Percentiles rank a stretch among this genome's conserved stretches.
Evolutionary conservation across 2,888 invertebrate species (phyloP).

Genomic region (Steromphala cineraria): DNA sequence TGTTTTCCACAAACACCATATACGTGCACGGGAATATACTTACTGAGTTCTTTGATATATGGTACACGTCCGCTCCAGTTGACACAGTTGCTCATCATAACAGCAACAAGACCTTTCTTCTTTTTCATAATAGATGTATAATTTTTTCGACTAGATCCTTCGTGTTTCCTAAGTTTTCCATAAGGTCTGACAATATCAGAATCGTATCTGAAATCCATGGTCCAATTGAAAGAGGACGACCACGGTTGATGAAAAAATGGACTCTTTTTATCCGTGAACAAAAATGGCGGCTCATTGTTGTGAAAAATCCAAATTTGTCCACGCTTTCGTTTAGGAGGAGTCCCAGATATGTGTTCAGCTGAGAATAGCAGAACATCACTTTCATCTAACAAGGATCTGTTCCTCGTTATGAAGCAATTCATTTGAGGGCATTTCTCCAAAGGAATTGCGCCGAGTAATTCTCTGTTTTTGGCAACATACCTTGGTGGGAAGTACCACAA

Average conservation of each 20-base stretch:
- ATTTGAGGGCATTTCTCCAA: neutral
- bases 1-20: neutral
- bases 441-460: neutral
- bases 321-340: neutral
- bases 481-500: neutral
- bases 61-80: neutral
- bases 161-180: neutral
- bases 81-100: neutral
- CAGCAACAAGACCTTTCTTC: neutral
- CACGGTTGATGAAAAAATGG: neutral
- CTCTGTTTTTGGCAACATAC: neutral
- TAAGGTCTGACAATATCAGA: neutral
- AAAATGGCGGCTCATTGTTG: neutral
- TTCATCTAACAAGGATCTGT: neutral
- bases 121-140: neutral
- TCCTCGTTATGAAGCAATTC: neutral
- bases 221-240: neutral
- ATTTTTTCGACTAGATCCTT: neutral
- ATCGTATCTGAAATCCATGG: neutral
- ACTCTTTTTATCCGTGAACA: neutral
- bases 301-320: neutral
- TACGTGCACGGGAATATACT: neutral
- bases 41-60: neutral
- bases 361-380: neutral
- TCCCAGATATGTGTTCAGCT: neutral